phyloP scores from a whole-genome alignment of 2,797 vertebrate genomes.

The Vireo griseus region DNA sequence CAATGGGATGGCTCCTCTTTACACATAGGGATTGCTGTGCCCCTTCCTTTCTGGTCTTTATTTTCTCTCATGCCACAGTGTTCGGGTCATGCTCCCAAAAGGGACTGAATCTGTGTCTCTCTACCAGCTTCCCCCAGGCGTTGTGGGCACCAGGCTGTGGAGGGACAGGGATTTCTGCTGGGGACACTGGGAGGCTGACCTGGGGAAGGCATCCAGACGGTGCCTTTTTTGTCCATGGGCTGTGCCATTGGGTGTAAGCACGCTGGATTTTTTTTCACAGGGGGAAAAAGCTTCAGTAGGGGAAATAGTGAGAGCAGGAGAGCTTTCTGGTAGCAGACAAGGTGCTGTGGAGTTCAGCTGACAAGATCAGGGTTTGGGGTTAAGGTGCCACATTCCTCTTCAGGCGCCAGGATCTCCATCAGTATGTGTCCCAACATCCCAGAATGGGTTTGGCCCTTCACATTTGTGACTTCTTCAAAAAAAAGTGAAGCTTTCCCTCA shows the following conservation, averaged over 20 bases:
- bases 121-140: neutral
- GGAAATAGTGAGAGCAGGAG: neutral
- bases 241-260: neutral
- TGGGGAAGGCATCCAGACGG: accelerated
- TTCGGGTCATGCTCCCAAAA: neutral
- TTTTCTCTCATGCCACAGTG: neutral
- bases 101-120: neutral
- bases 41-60: neutral
- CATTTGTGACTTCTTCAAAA: neutral
- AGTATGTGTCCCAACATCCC: accelerated
- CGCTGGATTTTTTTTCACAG: neutral
- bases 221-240: neutral
- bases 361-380: neutral
- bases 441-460: neutral
- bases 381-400: neutral
- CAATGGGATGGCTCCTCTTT: accelerated
- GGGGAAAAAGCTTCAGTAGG: neutral
- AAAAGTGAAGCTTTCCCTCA: neutral
- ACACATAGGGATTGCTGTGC: accelerated
- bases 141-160: accelerated
- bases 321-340: neutral
- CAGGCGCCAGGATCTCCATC: neutral
- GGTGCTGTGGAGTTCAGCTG: neutral
- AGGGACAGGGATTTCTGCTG: neutral
- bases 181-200: neutral